phyloP scores from a whole-genome alignment of 1,140 invertebrate species.

The Drosophila orosa region DNA sequence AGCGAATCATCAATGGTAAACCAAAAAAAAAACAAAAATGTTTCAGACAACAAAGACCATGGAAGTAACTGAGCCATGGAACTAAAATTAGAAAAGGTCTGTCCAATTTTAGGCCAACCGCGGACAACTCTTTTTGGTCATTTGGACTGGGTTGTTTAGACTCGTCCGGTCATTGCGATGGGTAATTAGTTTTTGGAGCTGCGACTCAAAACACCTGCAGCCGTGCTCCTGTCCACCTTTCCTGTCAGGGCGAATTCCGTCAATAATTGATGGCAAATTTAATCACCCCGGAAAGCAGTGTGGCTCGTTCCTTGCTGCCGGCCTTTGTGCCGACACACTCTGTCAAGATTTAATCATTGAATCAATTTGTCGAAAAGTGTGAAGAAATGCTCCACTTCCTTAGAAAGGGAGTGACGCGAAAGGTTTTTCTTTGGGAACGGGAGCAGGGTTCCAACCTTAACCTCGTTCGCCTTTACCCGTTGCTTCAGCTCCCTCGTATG shows the following conservation, averaged over 20 bases:
- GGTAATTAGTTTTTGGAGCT: constrained; percentile 56
- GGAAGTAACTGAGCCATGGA: constrained; percentile 21
- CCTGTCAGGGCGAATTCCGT: constrained; percentile 5
- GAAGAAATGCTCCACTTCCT: constrained; percentile 46
- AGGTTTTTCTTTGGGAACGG: constrained; percentile 55
- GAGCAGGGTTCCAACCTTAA: constrained; percentile 10
- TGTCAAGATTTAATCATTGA: constrained; percentile 68
- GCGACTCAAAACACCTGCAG: constrained; percentile 48
- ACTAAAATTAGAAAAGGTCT: constrained; percentile 67
- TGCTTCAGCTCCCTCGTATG: background rate
- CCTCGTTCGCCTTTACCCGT: constrained; percentile 16
- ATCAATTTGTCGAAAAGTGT: constrained; percentile 76
- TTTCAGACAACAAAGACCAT: constrained; percentile 19
- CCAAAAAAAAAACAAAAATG: constrained; percentile 14
- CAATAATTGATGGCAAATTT: constrained; percentile 63
- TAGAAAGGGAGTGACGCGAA: constrained; percentile 47
- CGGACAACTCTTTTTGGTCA: constrained; percentile 29
- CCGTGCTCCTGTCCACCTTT: background rate
- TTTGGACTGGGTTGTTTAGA: constrained; percentile 40
- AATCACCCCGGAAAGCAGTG: constrained; percentile 37
- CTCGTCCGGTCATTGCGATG: background rate
- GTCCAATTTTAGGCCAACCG: constrained; percentile 40
- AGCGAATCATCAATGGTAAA: constrained; percentile 32
- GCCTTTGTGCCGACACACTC: constrained; percentile 34
- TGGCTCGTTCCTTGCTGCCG: constrained; percentile 1